These are phyloP conservation scores for Siphamia tubifer DNA, from an alignment of 2,113 vertebrate genomes.

Conservation along the genomic window DNA sequence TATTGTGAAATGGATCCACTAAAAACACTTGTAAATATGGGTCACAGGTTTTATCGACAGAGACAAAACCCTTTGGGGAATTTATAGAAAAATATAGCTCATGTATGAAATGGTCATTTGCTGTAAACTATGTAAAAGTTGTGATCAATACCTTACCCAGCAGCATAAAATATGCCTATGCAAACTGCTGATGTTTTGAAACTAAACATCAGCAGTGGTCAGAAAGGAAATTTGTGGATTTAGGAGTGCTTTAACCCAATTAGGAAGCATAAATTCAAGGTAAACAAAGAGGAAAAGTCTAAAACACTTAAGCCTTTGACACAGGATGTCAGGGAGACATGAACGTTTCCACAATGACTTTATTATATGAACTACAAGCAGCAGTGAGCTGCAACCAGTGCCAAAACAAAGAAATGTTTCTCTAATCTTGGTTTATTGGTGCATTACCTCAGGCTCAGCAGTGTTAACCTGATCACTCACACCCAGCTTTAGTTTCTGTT, in stretches of 20 bases:
- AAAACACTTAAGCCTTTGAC: not conserved
- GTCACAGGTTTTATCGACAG: not conserved
- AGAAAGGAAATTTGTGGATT: not conserved
- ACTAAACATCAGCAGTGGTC: not conserved
- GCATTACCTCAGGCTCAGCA: not conserved
- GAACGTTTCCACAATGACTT: not conserved
- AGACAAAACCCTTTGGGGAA: no score
- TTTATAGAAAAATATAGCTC: not conserved
- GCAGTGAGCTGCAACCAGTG: not conserved
- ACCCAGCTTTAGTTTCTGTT: not conserved
- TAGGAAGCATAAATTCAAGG: not conserved
- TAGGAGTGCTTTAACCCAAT: no score
- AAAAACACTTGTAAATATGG: not conserved
- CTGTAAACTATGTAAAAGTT: not conserved
- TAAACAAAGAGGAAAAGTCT: not conserved
- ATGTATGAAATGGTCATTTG: not conserved
- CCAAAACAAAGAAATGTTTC: conserved; percentile 4
- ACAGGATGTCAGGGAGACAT: not conserved
- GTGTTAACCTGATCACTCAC: not conserved
- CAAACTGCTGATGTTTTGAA: no score
- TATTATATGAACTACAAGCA: not conserved
- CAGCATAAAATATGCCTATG: no score
- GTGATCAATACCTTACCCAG: not conserved
- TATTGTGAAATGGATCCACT: not conserved
- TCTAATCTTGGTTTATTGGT: not conserved